Evolutionary conservation across 2,797 vertebrate genomes (phyloP), one percentile per base, ranked within the genome.

Genomic region (Ceryle rudis): DNA sequence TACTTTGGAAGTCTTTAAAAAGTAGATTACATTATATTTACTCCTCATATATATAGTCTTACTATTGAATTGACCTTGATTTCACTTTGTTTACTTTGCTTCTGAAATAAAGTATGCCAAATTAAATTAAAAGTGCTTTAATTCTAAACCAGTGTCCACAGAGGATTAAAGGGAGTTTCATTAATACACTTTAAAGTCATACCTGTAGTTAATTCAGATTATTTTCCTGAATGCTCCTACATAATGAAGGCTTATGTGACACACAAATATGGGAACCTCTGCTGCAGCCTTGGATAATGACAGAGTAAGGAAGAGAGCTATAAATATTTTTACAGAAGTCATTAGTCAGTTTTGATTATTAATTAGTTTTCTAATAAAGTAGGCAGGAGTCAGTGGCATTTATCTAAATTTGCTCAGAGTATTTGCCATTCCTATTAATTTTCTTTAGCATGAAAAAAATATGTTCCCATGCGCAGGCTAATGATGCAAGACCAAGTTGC

Each of bases 251-350:
- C 39, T 90, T 46, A 23, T 65, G 37, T 58, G 49, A 75, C 81
- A 62, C 26, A 31, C 28, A 64, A 77, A 60, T 54, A 55, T 47
- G 57, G 65, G 66, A 89, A 87, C 60, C 10, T 78, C 55, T 87
- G 51, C 47, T 89, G 37, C n/a, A 89, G 52, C 74, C 52, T 61
- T 90, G 46, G 75, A 62, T 91, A 95, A 90, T 79, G 81, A 92
- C 35, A 72, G 37, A 69, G 42, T 72, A 54, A 75, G 80, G 72
- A 87, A 69, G 35, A 88, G 31, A 51, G 7, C 22, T 81, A 58
- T 93, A 89, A 91, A 91, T 91, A 86, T 86, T 92, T 89, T 72
- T 72, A 23, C 33, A 69, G 55, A 84, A 88, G 37, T 88, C 37
- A 74, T 90, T 86, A 77, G 14, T 46, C 52, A 47, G 54, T 69